Percentiles rank a stretch among this genome's conserved stretches.
Evolutionary conservation across 2,797 vertebrate genomes (phyloP).

Genomic region (Agapornis canus): DNA sequence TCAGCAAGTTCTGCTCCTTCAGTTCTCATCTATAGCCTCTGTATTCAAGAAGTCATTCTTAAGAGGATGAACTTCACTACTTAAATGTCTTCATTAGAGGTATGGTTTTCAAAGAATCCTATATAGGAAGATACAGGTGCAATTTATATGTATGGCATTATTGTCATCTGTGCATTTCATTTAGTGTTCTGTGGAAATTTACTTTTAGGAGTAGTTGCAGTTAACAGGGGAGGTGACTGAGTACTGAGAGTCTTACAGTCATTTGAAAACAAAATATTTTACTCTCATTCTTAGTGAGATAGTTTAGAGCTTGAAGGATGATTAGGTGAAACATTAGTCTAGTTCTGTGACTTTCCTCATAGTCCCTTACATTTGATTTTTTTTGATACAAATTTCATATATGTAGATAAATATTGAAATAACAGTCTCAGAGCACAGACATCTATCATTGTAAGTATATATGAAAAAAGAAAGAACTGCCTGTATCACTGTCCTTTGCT

Average conservation of each 20-base stretch:
- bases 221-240: not conserved
- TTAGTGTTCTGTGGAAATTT: not conserved
- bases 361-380: not conserved
- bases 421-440: not conserved
- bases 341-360: not conserved
- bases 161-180: not conserved
- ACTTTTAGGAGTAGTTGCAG: not conserved
- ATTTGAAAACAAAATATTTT: not conserved
- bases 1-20: not conserved
- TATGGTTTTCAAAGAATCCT: not conserved
- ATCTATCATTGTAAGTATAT: not conserved
- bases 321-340: not conserved
- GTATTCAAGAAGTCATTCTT: not conserved
- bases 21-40: not conserved
- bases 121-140: not conserved
- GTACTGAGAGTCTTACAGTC: not conserved
- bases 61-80: not conserved
- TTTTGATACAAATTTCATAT: not conserved
- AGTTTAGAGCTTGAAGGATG: not conserved
- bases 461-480: not conserved
- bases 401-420: not conserved
- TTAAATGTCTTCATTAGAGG: not conserved
- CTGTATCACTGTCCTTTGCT: not conserved
- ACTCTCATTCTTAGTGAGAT: not conserved
- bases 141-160: not conserved